Evolutionary conservation across 2,113 vertebrate genomes (phyloP), one percentile per base, ranked within the genome.

Genomic region (Lutjanus erythropterus): DNA sequence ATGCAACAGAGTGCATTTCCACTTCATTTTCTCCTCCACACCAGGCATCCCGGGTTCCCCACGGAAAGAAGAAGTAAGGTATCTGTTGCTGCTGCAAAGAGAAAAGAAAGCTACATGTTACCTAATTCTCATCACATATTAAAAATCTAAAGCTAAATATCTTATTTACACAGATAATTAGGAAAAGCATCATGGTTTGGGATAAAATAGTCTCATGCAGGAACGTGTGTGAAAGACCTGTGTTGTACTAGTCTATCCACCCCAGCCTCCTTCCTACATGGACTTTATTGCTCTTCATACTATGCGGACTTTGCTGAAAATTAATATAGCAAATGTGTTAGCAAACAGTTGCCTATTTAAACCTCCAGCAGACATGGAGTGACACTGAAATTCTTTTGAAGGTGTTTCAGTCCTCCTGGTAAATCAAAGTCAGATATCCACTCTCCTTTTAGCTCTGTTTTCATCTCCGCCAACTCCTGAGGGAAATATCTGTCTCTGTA

Each of bases 1-100:
- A 78, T 3, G 42, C 59, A 86, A 84, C 69, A 49, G 60, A 60
- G 49, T 70, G 50, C 49, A 59, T 74, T 75, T 68, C 49, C 39
- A 52, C 56, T 59, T 74, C 12, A 53, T 65, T 78, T 70, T 60
- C n/a, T 71, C n/a, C 65, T 67, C 42, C 31, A 29, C 66, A 27
- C 31, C 55, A 73, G 37, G 27, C 44, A 11, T 62, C 23, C 19
- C 1, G n/a, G 41, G 29, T 21, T 77, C 67, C 50, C 76, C 55
- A 31, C 67, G 50, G 86, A 39, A 29, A 70, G 15, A 35, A 52
- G 7, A 33, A 53, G 15, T 8, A 25, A 14, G 9, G 49, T 71
- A 50, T 61, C 27, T 55, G 68, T 29, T 74, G 25, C 56, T 61
- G 19, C 83, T 33, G 53, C 47, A 37, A 62, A 69, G 31, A 52